Base-by-base conservation (phyloP, 2,113 vertebrate genomes). In the Callorhinus ursinus region DNA sequence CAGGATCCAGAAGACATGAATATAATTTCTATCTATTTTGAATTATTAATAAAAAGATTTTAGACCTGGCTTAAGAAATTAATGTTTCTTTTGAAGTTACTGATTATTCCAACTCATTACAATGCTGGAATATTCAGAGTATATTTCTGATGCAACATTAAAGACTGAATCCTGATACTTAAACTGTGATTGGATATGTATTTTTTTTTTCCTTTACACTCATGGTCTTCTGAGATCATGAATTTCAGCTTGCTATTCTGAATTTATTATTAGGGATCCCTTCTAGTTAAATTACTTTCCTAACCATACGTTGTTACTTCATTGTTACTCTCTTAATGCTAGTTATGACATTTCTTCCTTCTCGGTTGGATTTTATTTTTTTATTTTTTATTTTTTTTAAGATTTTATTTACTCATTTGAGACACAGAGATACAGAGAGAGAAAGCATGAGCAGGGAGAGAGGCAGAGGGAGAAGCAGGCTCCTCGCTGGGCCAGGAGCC, bases 1-100 rank as follows among this genome's bases (percentile, higher is more conserved):
- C 76, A 88, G 28, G 61, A 77, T 9, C 49, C 72, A 93, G 63
- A 83, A 88, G 31, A 51, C 13, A 53, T 77, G 46, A 46, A 69
- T 90, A 39, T 28, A 33, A 82, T 88, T 88, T 88, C 39, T 69
- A 93, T 65, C 26, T 96, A 69, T 63, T 90, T 85, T 55, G 49
- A n/a, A 8, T 86, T 88, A 86, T 61, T 71, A 92, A 96, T 71
- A 36, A 88, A 95, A 83, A 79, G 0, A 26, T 82, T 94, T 90
- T 83, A 51, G 42, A 79, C 0, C 16, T 93, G 36, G 24, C 15
- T 55, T 93, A 42, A 18, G 33, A 97, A 93, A 80, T 88, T 24
- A 65, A 42, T 36, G 5, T 90, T 95, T 93, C 28, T 81, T 93
- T 84, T 89, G 28, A 81, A 72, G 82, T 57, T 67, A 67, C 39